Evolutionary conservation across 2,113 vertebrate genomes (phyloP), one percentile per base, ranked within the genome.

Genomic region (Erythrolamprus reginae): DNA sequence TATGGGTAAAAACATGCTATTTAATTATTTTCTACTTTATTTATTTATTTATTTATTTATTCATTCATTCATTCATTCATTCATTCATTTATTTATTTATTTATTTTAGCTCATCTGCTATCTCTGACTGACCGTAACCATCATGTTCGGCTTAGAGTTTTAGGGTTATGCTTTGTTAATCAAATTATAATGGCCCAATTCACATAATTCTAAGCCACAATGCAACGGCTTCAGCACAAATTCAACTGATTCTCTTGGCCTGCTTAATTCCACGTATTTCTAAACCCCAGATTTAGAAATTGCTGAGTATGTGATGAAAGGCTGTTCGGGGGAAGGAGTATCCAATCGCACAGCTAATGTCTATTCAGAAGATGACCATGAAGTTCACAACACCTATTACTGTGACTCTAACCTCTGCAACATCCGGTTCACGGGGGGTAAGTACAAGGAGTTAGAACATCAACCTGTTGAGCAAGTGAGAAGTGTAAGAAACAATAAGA

Each of bases 351-450:
- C 89, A 4, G 33, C 84, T 61, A 90, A 90, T 10, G 24, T 90
- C 47, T 86, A 90, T 50, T 90, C 89, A 5, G 89, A 90, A 33
- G 89, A 90, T 1, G 89, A 90, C 1, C 84, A 61, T 33, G 89
- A 90, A 61, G 84, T 86, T 4, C 89, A 86, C 33, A 52, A 77
- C 15, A 53, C 48, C 0, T 90, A 90, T 47, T 90, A 90, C 5
- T 90, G 89, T 77, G 83, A 86, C 48, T 52, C 84, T 12, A 84
- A 90, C 19, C 50, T 90, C 38, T 90, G 89, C 89, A 90, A 90
- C 50, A 90, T 28, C 33, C 84, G 50, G 5, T 90, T 90, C 84
- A 90, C 89, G 23, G 84, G 84, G 0, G 84, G 89, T 90, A 51
- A 86, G 84, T 33, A 23, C 17, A 13, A 12, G 10, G 5, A 12